These are phyloP conservation scores for Drosophila grimshawi DNA, from an alignment of 1,140 invertebrate species.

Conservation along the genomic window DNA sequence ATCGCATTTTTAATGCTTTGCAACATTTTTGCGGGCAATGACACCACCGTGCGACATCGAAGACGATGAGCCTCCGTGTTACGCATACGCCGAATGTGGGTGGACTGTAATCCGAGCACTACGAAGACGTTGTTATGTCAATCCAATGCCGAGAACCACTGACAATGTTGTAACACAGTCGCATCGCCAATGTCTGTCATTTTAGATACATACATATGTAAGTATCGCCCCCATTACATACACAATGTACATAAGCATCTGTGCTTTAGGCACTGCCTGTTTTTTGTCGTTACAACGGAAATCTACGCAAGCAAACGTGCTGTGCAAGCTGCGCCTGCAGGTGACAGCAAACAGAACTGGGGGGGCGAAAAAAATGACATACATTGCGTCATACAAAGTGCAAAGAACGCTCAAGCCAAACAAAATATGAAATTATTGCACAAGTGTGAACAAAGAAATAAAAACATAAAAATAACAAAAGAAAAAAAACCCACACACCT, in stretches of 20 bases:
- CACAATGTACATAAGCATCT: not conserved
- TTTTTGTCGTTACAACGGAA: not conserved
- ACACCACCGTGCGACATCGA: not conserved
- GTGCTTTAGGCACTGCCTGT: not conserved
- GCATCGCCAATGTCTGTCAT: not conserved
- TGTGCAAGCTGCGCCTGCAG: constrained; percentile 9
- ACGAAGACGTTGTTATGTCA: constrained; percentile 38
- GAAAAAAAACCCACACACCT: not conserved
- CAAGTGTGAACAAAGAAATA: constrained; percentile 1
- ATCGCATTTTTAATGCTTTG: not conserved
- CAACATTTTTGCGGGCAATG: not conserved
- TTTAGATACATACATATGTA: not conserved
- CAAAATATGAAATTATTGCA: constrained; percentile 12
- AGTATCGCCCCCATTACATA: not conserved
- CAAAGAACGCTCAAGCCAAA: not conserved
- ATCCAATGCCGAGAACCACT: constrained; percentile 5
- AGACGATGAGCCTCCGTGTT: constrained; percentile 34
- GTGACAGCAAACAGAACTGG: constrained; percentile 18
- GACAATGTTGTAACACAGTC: constrained; percentile 12
- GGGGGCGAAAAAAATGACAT: not conserved
- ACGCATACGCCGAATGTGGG: constrained; percentile 53
- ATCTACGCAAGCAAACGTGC: constrained; percentile 8
- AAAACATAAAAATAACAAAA: not conserved
- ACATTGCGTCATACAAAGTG: constrained; percentile 10
- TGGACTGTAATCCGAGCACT: constrained; percentile 33